phyloP scores from a whole-genome alignment of 2,888 invertebrate species.

The Galerucella calmariensis region DNA sequence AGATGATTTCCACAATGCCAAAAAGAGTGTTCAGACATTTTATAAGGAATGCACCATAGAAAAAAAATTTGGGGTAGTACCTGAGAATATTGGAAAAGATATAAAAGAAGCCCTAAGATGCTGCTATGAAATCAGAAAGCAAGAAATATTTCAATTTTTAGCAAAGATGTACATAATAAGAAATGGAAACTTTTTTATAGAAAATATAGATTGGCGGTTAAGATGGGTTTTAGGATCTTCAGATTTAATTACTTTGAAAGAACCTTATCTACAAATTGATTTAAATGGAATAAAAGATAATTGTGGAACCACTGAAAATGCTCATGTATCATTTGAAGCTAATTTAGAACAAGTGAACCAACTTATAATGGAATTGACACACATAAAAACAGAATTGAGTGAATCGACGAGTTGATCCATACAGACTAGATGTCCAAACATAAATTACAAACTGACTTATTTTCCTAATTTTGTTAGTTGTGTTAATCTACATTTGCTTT shows the following conservation, averaged over 20 bases:
- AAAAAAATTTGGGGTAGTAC: constrained; percentile 48
- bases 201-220: constrained; percentile 68
- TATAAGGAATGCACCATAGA: constrained; percentile 53
- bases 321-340: constrained; percentile 60
- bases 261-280: constrained; percentile 66
- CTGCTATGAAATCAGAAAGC: constrained; percentile 58
- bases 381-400: constrained; percentile 47
- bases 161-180: constrained; percentile 57
- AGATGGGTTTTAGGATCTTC: constrained; percentile 69
- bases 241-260: constrained; percentile 64
- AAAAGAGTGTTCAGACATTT: constrained; percentile 55
- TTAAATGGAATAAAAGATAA: constrained; percentile 57
- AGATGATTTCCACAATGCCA: constrained; percentile 56
- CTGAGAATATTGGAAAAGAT: constrained; percentile 44
- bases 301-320: constrained; percentile 38
- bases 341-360: constrained; percentile 57
- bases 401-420: background rate
- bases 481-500: no score
- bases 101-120: constrained; percentile 43
- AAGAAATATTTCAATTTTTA: constrained; percentile 57
- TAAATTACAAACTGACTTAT: no score
- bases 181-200: constrained; percentile 60
- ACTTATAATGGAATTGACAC: constrained; percentile 54
- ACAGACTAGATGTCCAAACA: background rate
- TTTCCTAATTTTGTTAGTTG: no score